Base-by-base conservation (phyloP, 2,888 invertebrate genomes). In the Chrysomela aeneicollis region DNA sequence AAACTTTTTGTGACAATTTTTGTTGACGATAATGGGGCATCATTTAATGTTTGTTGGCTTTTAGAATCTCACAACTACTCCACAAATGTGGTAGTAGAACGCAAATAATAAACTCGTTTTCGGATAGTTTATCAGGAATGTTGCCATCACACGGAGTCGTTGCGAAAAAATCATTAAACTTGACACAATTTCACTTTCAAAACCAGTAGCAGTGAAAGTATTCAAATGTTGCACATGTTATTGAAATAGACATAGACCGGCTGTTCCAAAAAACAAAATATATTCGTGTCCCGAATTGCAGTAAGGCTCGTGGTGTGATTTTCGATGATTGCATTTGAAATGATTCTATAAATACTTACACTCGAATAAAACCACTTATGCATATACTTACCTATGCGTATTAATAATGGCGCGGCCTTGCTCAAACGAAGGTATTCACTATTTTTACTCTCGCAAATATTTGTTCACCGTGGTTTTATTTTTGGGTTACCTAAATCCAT, bases 161-260 rank as follows among this genome's bases (percentile, higher is more conserved):
- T 21, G 35, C 17, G 55, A 37, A 42, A 55, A 55, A 55, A 55
- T 42, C 42, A 35, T 55, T 55, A 42, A 55, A 55, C 55, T 55
- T 55, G 55, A 55, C 55, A 55, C 42, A 42, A 21, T 55, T 55
- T 55, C 55, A 22, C 55, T 55, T 55, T 55, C 55, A 8, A 15
- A 15, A 9, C 15, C 21, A 42, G 42, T 21, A 22, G 42, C 37
- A 55, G 55, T 55, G 21, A 46, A 42, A 55, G 32, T 55, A 42
- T 19, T 21, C 42, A 9, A 32, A 6, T 42, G 42, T 46, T 37
- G 18, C 42, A 22, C 37, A 12, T n/a, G 21, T 21, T 54, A 54
- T 55, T 19, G 42, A 42, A 55, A 55, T 55, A 42, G 55, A 32
- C 10, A 12, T 22, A 22, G 12, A 51, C 26, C 51, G 26, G 8